Base-by-base conservation (phyloP, 2,888 invertebrate genomes). In the Alitta virens region DNA sequence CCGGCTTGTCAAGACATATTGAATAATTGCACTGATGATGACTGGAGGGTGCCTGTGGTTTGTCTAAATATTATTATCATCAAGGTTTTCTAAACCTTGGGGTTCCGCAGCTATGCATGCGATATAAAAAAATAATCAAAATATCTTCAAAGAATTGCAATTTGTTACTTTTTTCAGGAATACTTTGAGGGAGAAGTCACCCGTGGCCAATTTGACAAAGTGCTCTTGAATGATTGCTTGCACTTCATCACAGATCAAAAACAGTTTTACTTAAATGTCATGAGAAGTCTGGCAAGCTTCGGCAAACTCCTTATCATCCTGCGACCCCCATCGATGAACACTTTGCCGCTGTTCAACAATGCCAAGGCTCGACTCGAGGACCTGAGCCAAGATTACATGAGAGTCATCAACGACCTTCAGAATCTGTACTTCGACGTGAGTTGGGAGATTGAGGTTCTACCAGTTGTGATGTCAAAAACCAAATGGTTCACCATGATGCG, bases 401-500 rank as follows among this genome's bases (percentile, higher is more conserved):
- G 69, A 59, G 74, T 78, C 43, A 74, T 80, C 46, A 72, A 74
- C 58, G 75, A 75, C 43, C 67, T 80, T 16, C 75, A 76, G 62
- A 63, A 67, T 42, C 68, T 73, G 40, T 61, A 50, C 25, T 71
- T 75, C 40, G 77, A 78, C 59, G 77, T 79, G 33, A 67, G 75
- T 58, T 80, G 79, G 80, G 75, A 80, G 52, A 68, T 80, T 18
- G 79, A 79, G 57, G 71, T 68, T 50, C 65, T 79, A 14, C 78
- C 78, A 3, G 66, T 79, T 5, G 56, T 71, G 9, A 76, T 79
- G 68, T 67, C 73, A 21, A 78, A 76, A 66, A 62, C 65, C 50
- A 75, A 75, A 56, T 80, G 79, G 80, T 72, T 75, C 63, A 71
- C 75, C 1, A 74, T 79, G 77, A 51, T 80, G 23, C 65, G 69